Conservation (phyloP, 2,888 invertebrate genomes). For the Plemyria rubiginata region DNA sequence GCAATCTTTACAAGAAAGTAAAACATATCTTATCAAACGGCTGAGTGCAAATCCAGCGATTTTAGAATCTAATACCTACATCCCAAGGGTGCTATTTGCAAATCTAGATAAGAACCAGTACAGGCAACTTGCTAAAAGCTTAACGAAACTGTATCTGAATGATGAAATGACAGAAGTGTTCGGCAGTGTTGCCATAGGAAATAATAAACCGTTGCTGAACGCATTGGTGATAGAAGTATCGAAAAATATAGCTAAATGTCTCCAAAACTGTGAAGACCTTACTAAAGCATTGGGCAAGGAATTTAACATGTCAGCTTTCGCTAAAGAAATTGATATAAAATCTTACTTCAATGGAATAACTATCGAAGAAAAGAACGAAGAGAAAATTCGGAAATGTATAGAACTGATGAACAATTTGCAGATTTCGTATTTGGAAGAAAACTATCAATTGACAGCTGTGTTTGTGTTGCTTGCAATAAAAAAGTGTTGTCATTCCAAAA, state of each 20-base stretch:
- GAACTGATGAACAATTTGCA: constrained; percentile 65
- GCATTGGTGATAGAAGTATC: constrained; percentile 63
- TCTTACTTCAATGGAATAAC: constrained; percentile 55
- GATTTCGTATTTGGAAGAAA: constrained; percentile 72
- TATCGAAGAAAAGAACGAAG: constrained; percentile 49
- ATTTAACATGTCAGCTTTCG: constrained; percentile 60
- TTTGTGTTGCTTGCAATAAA: constrained; percentile 70
- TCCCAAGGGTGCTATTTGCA: constrained; percentile 58
- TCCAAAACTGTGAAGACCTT: constrained; percentile 62
- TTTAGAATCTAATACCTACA: constrained; percentile 52
- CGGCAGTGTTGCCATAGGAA: constrained; percentile 52
- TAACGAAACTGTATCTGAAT: constrained; percentile 58
- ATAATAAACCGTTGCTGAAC: constrained; percentile 63
- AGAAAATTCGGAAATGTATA: constrained; percentile 54
- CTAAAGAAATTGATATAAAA: constrained; percentile 54
- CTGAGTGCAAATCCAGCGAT: constrained; percentile 50
- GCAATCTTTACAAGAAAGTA: constrained; percentile 48
- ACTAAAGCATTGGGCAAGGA: constrained; percentile 63
- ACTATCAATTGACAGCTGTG: constrained; percentile 67
- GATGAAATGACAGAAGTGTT: constrained; percentile 53
- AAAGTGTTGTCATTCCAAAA: constrained; percentile 63
- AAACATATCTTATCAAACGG: constrained; percentile 65
- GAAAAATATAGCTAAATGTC: constrained; percentile 61
- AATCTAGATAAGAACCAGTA: constrained; percentile 63
- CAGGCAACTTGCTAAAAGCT: constrained; percentile 62